Evolutionary conservation across 2,888 invertebrate species (phyloP).

Genomic region (Amaurobius ferox): DNA sequence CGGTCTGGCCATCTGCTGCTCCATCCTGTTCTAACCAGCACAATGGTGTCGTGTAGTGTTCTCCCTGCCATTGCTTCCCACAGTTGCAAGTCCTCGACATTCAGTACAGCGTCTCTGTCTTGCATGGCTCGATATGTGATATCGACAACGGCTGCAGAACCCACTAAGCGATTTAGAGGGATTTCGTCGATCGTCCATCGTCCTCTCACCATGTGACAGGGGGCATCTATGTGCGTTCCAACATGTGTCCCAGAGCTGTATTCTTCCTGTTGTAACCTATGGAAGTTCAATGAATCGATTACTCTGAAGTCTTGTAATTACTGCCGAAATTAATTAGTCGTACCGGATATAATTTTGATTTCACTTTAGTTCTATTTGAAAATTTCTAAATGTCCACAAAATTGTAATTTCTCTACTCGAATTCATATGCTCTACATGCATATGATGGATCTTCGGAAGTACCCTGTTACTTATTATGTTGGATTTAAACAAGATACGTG

Average conservation of each 20-base stretch:
- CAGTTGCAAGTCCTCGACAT: constrained; percentile 64
- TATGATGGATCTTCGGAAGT: too few species aligned
- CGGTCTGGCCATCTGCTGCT: constrained; percentile 75
- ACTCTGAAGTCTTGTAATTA: too few species aligned
- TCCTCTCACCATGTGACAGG: constrained; percentile 7
- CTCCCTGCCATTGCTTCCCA: constrained; percentile 79
- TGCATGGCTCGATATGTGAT: constrained; percentile 35
- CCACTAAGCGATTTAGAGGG: constrained; percentile 10
- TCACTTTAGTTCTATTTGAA: too few species aligned
- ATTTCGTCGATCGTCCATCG: constrained; percentile 37
- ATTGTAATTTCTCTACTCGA: too few species aligned
- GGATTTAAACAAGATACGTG: too few species aligned
- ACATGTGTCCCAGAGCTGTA: constrained; percentile 18
- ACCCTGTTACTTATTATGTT: too few species aligned
- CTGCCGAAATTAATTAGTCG: too few species aligned
- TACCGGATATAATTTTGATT: too few species aligned
- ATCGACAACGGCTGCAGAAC: constrained; percentile 52
- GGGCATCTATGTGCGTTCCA: constrained; percentile 64
- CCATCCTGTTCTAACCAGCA: constrained; percentile 79
- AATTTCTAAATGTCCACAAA: too few species aligned
- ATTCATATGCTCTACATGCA: too few species aligned
- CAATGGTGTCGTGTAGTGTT: constrained; percentile 78
- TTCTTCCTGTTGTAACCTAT: constrained; percentile 44
- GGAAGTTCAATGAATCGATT: not conserved
- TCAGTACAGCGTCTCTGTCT: constrained; percentile 51